Conservation (phyloP, 2,113 vertebrate species). For the Neofelis nebulosa region DNA sequence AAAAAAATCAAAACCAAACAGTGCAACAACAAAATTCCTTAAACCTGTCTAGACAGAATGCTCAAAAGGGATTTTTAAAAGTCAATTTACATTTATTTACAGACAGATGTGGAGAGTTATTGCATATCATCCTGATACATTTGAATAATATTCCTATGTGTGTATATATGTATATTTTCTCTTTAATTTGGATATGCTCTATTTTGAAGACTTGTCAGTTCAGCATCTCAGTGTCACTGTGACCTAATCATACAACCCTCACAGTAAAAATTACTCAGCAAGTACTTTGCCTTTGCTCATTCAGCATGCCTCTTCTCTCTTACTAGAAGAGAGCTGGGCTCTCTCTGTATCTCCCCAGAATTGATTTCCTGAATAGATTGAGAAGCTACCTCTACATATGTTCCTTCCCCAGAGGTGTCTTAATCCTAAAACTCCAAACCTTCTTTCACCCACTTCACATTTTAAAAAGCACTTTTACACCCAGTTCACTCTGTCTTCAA, state of each 20-base stretch:
- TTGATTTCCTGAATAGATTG: not conserved
- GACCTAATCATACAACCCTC: not conserved
- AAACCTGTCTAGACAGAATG: not conserved
- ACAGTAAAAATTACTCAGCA: not conserved
- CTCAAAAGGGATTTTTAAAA: not conserved
- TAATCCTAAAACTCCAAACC: not conserved
- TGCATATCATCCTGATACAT: not conserved
- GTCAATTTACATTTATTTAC: not conserved
- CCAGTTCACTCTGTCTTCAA: not conserved
- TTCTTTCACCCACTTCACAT: not conserved
- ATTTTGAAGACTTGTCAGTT: not conserved
- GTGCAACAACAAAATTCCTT: not conserved
- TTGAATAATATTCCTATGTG: not conserved
- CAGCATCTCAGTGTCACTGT: not conserved
- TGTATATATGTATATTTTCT: too few relatives aligned
- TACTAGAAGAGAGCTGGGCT: not conserved
- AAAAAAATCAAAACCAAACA: not conserved
- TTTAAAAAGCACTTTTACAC: not conserved
- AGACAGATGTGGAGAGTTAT: not conserved
- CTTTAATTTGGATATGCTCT: not conserved
- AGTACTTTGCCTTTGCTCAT: not conserved
- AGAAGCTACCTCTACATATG: not conserved
- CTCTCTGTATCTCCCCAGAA: not conserved
- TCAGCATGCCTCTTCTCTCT: not conserved
- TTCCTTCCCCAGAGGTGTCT: not conserved